phyloP scores from a whole-genome alignment of 2,113 vertebrate species.

The Sapajus apella region DNA sequence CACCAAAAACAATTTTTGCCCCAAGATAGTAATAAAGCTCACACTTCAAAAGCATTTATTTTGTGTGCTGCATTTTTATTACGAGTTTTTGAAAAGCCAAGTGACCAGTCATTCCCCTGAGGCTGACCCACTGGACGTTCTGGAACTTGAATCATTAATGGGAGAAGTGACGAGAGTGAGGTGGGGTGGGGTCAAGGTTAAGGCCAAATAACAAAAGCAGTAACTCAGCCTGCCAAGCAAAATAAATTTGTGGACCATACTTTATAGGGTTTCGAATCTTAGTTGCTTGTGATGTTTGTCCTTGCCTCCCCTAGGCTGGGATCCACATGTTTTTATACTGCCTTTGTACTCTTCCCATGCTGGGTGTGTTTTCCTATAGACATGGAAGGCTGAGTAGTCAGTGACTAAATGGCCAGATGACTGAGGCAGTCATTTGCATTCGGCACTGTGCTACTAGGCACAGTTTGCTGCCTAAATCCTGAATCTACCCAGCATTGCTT shows the following conservation, averaged over 20 bases:
- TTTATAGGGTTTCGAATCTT: background rate
- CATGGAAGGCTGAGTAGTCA: background rate
- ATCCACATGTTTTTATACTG: background rate
- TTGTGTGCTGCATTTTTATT: conserved; percentile 52
- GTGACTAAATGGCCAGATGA: background rate
- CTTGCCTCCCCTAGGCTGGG: background rate
- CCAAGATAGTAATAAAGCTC: conserved; percentile 61
- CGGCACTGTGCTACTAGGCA: background rate
- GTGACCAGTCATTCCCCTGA: background rate
- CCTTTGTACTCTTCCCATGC: background rate
- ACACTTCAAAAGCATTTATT: conserved; percentile 58
- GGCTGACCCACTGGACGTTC: conserved; percentile 1
- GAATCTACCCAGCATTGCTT: background rate
- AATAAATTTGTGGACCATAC: background rate
- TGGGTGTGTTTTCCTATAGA: background rate
- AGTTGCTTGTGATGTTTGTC: background rate
- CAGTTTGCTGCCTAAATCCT: background rate
- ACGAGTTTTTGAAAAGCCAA: conserved; percentile 34
- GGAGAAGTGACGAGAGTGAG: background rate
- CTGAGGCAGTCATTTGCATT: background rate
- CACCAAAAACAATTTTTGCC: conserved; percentile 55
- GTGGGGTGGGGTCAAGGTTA: background rate
- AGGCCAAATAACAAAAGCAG: background rate
- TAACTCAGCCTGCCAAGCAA: background rate
- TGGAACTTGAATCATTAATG: conserved; percentile 18